Evolutionary conservation across 2,113 vertebrate genomes (phyloP).

Genomic region (Anser brachyrhynchus): DNA sequence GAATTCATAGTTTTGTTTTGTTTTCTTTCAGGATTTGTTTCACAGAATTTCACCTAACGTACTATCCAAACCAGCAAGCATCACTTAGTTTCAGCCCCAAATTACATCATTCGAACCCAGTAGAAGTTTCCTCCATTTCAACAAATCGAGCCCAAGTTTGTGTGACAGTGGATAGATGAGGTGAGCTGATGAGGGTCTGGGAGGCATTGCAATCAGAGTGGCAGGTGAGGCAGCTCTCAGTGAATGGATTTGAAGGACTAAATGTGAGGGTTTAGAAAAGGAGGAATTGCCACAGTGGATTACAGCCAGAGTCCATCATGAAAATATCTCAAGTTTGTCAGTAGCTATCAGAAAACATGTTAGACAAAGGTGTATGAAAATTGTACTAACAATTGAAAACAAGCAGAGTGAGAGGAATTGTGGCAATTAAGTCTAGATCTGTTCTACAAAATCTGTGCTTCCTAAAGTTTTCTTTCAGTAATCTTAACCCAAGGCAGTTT

Average conservation of each 20-base stretch:
- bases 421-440: neutral
- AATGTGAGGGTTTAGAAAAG: conserved; percentile 12
- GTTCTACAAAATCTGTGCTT: neutral
- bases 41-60: conserved; percentile 23
- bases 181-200: conserved; percentile 56
- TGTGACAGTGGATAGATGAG: conserved; percentile 64
- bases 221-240: conserved; percentile 45
- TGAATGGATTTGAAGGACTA: conserved; percentile 43
- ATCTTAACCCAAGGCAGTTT: conserved; percentile 2
- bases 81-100: conserved; percentile 53
- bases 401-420: neutral
- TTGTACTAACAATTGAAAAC: neutral
- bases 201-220: conserved; percentile 53
- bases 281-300: conserved; percentile 19
- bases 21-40: conserved; percentile 38
- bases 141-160: conserved; percentile 49
- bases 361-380: conserved; percentile 5
- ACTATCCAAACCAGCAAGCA: conserved; percentile 13
- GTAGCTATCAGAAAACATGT: neutral
- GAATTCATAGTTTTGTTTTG: conserved; percentile 17
- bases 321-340: conserved; percentile 29
- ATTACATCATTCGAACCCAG: conserved; percentile 4
- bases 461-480: neutral
- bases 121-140: conserved; percentile 51
- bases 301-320: neutral